phyloP scores from a whole-genome alignment of 2,797 vertebrate species.

The Scarus forsteni region DNA sequence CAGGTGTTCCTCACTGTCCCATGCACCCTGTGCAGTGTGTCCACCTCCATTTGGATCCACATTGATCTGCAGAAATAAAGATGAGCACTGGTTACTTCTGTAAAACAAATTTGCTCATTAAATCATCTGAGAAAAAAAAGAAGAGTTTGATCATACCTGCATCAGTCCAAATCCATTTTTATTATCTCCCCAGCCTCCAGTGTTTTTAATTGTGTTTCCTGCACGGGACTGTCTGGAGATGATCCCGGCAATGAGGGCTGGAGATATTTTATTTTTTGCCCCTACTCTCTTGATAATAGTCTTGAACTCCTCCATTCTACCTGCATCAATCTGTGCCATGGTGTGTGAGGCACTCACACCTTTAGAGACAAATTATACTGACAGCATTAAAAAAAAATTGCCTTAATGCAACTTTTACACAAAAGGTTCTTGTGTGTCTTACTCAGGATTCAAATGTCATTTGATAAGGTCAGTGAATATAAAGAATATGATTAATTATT shows the following conservation, averaged over 20 bases:
- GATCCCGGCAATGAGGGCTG: conserved; percentile 72
- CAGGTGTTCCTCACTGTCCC: conserved; percentile 66
- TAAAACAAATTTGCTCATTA: not conserved
- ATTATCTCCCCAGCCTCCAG: conserved; percentile 50
- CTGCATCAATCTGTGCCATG: conserved; percentile 36
- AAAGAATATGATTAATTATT: too few relatives aligned
- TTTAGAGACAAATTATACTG: conserved; percentile 12
- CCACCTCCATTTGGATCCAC: conserved; percentile 14
- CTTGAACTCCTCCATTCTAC: conserved; percentile 44
- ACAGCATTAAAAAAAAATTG: not conserved
- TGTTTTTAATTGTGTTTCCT: conserved; percentile 25
- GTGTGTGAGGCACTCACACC: conserved; percentile 14
- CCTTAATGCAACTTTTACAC: not conserved
- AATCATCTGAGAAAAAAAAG: not conserved
- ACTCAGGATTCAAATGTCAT: too few relatives aligned
- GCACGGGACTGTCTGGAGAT: conserved; percentile 72
- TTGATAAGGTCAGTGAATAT: too few relatives aligned
- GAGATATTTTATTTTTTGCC: not conserved
- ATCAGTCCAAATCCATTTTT: conserved; percentile 56
- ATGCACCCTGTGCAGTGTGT: not conserved
- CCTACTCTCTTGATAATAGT: conserved; percentile 20
- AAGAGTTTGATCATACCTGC: conserved; percentile 52
- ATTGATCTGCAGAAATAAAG: conserved; percentile 48
- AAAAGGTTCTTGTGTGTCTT: too few relatives aligned
- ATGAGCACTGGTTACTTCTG: too few relatives aligned